phyloP scores from a whole-genome alignment of 37 sponge, comb jelly and placozoan species.

The Spongia lamella region DNA sequence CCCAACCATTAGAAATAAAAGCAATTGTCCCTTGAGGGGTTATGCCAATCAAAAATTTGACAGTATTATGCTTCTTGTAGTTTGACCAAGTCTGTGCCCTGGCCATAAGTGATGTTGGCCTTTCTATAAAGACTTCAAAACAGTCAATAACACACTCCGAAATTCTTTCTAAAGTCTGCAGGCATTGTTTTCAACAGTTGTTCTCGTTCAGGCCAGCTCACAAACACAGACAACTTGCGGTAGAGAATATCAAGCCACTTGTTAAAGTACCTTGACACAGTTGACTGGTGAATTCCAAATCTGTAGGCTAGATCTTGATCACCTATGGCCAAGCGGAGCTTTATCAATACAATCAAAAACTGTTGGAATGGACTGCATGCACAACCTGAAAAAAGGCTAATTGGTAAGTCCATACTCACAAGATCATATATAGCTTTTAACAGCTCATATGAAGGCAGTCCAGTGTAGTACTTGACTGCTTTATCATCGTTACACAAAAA shows the following conservation, averaged over 20 bases:
- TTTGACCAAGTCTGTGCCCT: constrained; percentile 26
- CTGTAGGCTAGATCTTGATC: constrained; percentile 21
- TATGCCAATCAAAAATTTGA: constrained; percentile 37
- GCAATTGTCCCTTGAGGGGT: constrained; percentile 31
- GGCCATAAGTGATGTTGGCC: constrained; percentile 20
- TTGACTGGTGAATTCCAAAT: constrained; percentile 23
- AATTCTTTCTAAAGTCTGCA: constrained; percentile 17
- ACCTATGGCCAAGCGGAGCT: constrained; percentile 28
- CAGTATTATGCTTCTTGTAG: constrained; percentile 38
- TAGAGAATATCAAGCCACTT: constrained; percentile 43
- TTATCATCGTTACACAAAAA: no score
- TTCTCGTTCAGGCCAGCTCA: constrained; percentile 39
- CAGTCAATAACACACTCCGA: constrained; percentile 35
- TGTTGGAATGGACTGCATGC: constrained; percentile 32
- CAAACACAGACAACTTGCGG: background rate
- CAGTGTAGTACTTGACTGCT: constrained; percentile 17
- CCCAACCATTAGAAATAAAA: constrained; percentile 30
- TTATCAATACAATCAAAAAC: constrained; percentile 38
- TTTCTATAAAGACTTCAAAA: constrained; percentile 33
- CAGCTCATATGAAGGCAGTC: background rate
- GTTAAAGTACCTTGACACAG: constrained; percentile 21
- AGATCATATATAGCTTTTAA: constrained; percentile 4
- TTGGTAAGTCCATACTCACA: background rate
- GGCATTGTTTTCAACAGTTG: constrained; percentile 31
- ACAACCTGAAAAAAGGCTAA: background rate